Evolutionary conservation across 2,113 vertebrate species (phyloP).

Genomic region (Paramisgurnus dabryanus): DNA sequence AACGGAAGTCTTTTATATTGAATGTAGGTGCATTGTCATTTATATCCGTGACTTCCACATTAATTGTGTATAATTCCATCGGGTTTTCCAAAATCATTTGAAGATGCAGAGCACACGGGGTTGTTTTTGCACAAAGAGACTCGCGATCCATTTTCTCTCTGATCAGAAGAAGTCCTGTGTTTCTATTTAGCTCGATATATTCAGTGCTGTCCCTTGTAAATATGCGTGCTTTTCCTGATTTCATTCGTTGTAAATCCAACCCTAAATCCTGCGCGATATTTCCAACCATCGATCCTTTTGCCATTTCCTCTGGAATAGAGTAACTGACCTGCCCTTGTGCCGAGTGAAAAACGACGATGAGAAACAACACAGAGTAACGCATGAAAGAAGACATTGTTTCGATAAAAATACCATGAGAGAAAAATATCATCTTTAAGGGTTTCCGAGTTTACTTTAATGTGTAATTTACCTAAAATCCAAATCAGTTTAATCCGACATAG

Average conservation of each 20-base stretch:
- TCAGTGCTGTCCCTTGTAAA: conserved; percentile 13
- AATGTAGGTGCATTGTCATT: conserved; percentile 81
- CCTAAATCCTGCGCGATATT: conserved; percentile 52
- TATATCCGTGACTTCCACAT: conserved; percentile 78
- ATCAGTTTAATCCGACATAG: no score
- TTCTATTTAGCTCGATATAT: conserved; percentile 34
- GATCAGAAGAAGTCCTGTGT: conserved; percentile 40
- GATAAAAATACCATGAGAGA: no score
- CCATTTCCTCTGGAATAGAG: conserved; percentile 54
- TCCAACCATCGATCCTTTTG: conserved; percentile 40
- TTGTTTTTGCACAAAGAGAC: conserved; percentile 44
- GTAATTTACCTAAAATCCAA: no score
- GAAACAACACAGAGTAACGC: not conserved
- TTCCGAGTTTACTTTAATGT: not conserved
- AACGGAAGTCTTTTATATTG: conserved; percentile 67
- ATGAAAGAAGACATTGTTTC: not conserved
- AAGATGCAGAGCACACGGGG: conserved; percentile 74
- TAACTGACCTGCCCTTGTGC: conserved; percentile 42
- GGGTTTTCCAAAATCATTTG: conserved; percentile 77
- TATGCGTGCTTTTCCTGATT: conserved; percentile 34
- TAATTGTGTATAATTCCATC: conserved; percentile 73
- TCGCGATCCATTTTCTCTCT: conserved; percentile 47
- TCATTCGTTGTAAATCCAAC: conserved; percentile 46
- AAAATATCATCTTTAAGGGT: not conserved
- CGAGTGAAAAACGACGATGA: not conserved